Conservation (phyloP, 2,888 invertebrate species). For the Ichneumoninae sp. region DNA sequence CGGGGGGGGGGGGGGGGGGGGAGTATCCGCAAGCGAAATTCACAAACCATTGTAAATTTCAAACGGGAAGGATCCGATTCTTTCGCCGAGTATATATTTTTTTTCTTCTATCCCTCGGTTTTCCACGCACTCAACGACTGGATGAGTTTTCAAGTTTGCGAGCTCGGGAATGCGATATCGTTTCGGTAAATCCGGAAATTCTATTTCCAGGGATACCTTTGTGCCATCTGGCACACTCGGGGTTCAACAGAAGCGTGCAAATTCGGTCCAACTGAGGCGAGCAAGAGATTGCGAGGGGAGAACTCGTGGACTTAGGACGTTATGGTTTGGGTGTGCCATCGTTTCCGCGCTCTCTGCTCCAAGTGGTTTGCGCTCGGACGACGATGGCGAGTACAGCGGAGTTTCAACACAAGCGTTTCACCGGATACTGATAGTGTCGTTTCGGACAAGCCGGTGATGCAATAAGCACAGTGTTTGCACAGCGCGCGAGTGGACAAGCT, state of each 20-base stretch:
- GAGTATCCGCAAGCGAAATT: not conserved
- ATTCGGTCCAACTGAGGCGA: slow-evolving; percentile 33
- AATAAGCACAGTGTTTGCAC: slow-evolving; percentile 55
- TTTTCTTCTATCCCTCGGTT: not conserved
- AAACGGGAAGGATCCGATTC: not conserved
- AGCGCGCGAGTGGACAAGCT: slow-evolving; percentile 18
- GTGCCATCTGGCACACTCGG: slow-evolving; percentile 36
- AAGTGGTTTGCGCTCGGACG: slow-evolving; percentile 47
- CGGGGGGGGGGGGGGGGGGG: no score
- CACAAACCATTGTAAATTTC: not conserved
- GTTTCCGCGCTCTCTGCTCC: slow-evolving; percentile 32
- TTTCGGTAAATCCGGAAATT: slow-evolving; percentile 27
- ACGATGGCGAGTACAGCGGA: slow-evolving; percentile 18
- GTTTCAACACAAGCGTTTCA: slow-evolving; percentile 10
- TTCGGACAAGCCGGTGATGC: slow-evolving; percentile 51
- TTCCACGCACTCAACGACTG: not conserved
- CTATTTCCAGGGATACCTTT: slow-evolving; percentile 24
- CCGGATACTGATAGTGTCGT: slow-evolving; percentile 52
- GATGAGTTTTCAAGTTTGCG: slow-evolving; percentile 35
- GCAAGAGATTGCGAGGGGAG: slow-evolving; percentile 22
- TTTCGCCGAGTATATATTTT: not conserved
- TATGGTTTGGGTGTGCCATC: slow-evolving; percentile 43
- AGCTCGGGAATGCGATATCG: slow-evolving; percentile 15
- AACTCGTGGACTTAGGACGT: slow-evolving; percentile 43
- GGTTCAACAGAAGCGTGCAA: slow-evolving; percentile 23